phyloP scores from a whole-genome alignment of 2,797 vertebrate genomes.

The Chelon labrosus region DNA sequence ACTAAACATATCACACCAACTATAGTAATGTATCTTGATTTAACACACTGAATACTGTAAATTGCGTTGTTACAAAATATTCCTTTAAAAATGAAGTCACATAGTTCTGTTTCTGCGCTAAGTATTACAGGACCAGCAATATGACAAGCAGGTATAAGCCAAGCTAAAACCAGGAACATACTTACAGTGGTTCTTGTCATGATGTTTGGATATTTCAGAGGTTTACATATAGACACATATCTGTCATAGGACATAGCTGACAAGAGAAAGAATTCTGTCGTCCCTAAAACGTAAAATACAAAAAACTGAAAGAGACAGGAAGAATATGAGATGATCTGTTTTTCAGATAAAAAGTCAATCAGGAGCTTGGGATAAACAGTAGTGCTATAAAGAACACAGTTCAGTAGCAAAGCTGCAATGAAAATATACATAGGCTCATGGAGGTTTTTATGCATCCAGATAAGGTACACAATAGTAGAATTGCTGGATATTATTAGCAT shows the following conservation, averaged over 20 bases:
- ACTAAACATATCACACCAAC: too few species aligned
- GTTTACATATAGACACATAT: conserved; percentile 63
- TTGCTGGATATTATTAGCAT: conserved; percentile 54
- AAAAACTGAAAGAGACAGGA: conserved; percentile 43
- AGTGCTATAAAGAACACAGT: conserved; percentile 40
- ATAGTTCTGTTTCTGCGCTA: conserved; percentile 2
- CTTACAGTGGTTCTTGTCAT: conserved; percentile 19
- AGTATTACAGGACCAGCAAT: not conserved
- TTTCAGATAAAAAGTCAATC: conserved; percentile 47
- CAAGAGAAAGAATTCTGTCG: conserved; percentile 53
- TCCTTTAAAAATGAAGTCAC: conserved; percentile 33
- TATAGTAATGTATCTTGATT: rapidly evolving
- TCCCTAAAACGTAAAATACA: conserved; percentile 21
- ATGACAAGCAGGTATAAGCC: conserved; percentile 37
- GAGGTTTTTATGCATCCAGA: conserved; percentile 44
- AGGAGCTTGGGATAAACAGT: conserved; percentile 53
- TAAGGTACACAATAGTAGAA: conserved; percentile 32
- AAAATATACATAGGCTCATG: conserved; percentile 73
- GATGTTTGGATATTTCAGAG: conserved; percentile 33
- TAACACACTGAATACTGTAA: not conserved
- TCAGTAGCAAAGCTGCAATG: conserved; percentile 56
- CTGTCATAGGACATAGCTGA: conserved; percentile 61
- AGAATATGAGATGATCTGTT: conserved; percentile 32
- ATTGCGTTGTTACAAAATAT: conserved; percentile 50
- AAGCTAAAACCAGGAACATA: conserved; percentile 15